Percentiles rank a stretch among this genome's conserved stretches.
phyloP scores from a whole-genome alignment of 2,888 invertebrate species.

The Hipparchia semele region DNA sequence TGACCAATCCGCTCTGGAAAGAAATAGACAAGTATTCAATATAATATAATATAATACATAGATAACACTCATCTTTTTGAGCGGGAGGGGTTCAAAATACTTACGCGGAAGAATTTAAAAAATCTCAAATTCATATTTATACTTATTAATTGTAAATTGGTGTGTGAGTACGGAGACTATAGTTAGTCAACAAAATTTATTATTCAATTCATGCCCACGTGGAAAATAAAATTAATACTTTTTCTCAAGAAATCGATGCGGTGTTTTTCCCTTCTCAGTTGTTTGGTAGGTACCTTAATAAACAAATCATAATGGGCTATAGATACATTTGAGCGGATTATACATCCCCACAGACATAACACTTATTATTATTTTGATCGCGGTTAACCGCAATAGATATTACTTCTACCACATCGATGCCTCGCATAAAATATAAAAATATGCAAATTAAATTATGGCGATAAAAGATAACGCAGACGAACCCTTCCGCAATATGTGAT shows the following conservation, averaged over 20 bases:
- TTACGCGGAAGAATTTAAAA: no score
- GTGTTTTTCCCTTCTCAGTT: constrained; percentile 1
- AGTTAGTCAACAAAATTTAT: background rate
- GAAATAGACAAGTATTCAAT: no score
- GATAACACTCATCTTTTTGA: no score
- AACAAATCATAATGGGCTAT: background rate
- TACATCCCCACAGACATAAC: no score
- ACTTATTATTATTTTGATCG: background rate
- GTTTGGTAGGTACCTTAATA: background rate
- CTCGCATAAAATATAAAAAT: background rate
- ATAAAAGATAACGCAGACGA: background rate
- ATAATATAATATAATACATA: no score
- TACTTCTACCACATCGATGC: background rate
- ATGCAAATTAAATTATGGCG: constrained; percentile 2
- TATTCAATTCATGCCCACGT: constrained; percentile 1
- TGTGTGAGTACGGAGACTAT: background rate
- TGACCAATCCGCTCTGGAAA: no score
- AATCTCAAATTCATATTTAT: no score
- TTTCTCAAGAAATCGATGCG: constrained; percentile 11
- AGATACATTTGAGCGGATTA: background rate
- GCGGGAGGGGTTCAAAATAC: no score
- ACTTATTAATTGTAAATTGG: background rate
- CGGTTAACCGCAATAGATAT: constrained; percentile 3
- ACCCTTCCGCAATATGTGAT: background rate
- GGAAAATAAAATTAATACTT: background rate